Evolutionary conservation across 2,113 vertebrate species (phyloP), one percentile per base, ranked within the genome.

Genomic region (Myanophis thanlyinensis): DNA sequence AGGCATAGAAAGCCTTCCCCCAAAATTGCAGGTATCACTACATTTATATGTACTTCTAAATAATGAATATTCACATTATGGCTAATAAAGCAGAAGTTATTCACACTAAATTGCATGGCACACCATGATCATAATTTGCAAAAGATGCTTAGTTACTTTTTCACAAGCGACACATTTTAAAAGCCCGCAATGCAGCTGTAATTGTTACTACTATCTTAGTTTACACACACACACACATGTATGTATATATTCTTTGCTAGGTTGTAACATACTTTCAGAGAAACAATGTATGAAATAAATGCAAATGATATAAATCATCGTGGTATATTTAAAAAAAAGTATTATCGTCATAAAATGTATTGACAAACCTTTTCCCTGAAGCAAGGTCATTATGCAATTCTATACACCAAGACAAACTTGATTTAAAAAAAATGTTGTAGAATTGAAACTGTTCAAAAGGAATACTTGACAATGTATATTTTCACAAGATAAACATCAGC

Each of bases 401-500:
- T 59, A 46, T 91, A 91, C 0, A 20, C 15, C 40, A 87, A 94
- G 90, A 2, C 62, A 62, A 89, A 54, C 46, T 27, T 53, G 49
- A 84, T 85, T 85, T 62, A 49, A 35, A 49, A 44, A 49, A 62
- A 48, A 59, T 47, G 40, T 25, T 62, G 84, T 12, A 89, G 94
- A 93, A 91, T 53, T 1, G 4, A 30, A 89, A 92, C 6, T 91
- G 90, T 53, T 9, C 35, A 52, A 90, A 90, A 85, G 2, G 27
- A 85, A 22, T 1, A 0, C 62, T 35, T 91, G 80, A 92, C 95
- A 93, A 92, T 2, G 1, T 2, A 27, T 0, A 84, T 46, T 92
- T 85, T 54, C 93, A 22, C 30, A 93, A 51, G 49, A 52, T 46
- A 93, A 94, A 40, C 3, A 88, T 15, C 5, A 85, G 52, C 91